Percentiles rank a stretch among this genome's conserved stretches.
Evolutionary conservation across 2,113 vertebrate genomes (phyloP).

Genomic region (Forbesichthys papilliferus): DNA sequence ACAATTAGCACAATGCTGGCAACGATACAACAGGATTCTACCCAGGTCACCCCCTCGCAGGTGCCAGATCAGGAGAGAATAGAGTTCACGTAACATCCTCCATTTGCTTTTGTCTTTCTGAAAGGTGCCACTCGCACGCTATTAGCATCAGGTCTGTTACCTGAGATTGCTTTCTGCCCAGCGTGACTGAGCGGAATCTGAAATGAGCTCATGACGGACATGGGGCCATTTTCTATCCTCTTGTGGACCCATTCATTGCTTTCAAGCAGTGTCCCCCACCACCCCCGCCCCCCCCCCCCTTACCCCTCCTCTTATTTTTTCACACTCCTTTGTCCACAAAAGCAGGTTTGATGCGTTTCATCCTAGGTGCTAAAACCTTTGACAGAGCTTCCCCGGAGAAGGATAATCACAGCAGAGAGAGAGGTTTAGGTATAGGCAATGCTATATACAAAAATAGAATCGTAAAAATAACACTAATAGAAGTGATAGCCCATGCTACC

Average conservation of each 20-base stretch:
- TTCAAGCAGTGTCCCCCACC: conserved; percentile 59
- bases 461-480: conserved; percentile 15
- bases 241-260: conserved; percentile 59
- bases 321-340: conserved; percentile 53
- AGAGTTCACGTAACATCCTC: conserved; percentile 34
- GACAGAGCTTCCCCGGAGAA: conserved; percentile 37
- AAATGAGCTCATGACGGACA: conserved; percentile 63
- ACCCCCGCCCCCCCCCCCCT: conserved; percentile 3
- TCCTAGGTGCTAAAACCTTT: conserved; percentile 60
- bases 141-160: conserved; percentile 73
- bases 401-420: conserved; percentile 15
- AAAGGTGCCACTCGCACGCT: conserved; percentile 58
- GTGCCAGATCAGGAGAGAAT: conserved; percentile 26
- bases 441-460: background rate
- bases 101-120: conserved; percentile 56
- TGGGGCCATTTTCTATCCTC: conserved; percentile 57
- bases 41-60: conserved; percentile 29
- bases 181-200: conserved; percentile 70
- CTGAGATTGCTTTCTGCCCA: conserved; percentile 76
- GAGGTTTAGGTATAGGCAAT: conserved; percentile 9
- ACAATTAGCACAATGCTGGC: conserved; percentile 34
- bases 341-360: conserved; percentile 67
- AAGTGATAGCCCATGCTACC: too few species aligned
- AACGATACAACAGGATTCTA: conserved; percentile 12
- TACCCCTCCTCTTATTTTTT: conserved; percentile 30